Base-by-base conservation (phyloP, 2,113 vertebrate genomes). In the Caloenas nicobarica region DNA sequence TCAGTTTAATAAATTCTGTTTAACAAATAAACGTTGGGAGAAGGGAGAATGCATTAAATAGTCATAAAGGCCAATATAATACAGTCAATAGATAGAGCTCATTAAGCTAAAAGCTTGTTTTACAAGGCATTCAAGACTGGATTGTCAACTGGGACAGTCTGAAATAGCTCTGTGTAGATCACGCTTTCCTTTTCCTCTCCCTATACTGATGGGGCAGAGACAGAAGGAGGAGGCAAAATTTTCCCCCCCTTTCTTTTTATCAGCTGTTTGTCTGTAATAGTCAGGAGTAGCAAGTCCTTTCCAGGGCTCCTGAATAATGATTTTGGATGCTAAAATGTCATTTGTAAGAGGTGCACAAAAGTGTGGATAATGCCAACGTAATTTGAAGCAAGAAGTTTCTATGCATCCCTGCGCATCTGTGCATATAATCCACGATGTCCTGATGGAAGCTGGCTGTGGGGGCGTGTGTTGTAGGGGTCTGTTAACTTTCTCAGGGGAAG, bases 31-130 rank as follows among this genome's bases (percentile, higher is more conserved):
- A 25, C 40, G 15, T 1, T 1, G 10, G 16, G 16, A 86, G 46
- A 88, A 88, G 51, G 34, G 13, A 74, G 38, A 94, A 81, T 50
- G 15, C 38, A 93, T 94, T 18, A 88, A 93, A 93, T 86, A 89
- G 89, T 95, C 18, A 92, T 93, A 31, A 78, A 88, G 17, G 9
- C 28, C 17, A 56, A 38, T 34, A 71, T 19, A 48, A 88, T 44
- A 66, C 4, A 56, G 38, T 81, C 48, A 86, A 64, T 36, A 95
- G 36, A 19, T 13, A 40, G 28, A 40, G 36, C 6, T 78, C 70
- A 7, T 86, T 74, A 86, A 90, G 34, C 3, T 70, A 80, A 94
- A 72, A 70, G 28, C 42, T 81, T 81, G 54, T 65, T 89, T 80
- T 82, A 44, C 58, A 77, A 61, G 66, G 28, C 23, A 38, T 77